Base-by-base conservation (phyloP, 2,113 vertebrate genomes). In the Cathartes aura region DNA sequence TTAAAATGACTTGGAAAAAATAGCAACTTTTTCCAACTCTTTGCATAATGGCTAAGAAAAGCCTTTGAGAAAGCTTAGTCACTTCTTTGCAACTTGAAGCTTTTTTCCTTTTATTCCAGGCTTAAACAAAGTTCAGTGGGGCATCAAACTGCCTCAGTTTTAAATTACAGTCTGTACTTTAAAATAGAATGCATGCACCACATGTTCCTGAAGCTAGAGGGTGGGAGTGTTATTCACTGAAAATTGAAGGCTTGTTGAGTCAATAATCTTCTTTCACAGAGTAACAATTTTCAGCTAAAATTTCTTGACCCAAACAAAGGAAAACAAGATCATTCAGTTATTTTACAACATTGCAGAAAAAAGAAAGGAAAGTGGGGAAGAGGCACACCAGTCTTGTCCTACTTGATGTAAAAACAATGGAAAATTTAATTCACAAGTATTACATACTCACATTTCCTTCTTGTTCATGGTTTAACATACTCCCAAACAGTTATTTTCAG, bases 111-210 rank as follows among this genome's bases (percentile, higher is more conserved):
- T 98, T 98, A 98, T 98, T 98, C 97, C 71, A 98, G 98, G 97
- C 98, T 99, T 98, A 99, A 98, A 98, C 98, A 98, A 98, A 98
- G 98, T 98, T 98, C 98, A 98, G 98, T 98, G 98, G 98, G 98
- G 98, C 98, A 98, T 98, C 98, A 98, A 98, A 97, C 98, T 98
- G 98, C 98, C 98, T 98, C 93, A 96, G 98, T 98, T 98, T 98
- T 98, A 98, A 99, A 99, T 99, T 98, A 98, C 97, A 98, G 98
- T 98, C 97, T 98, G 97, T 97, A 98, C 98, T 98, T 98, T 98
- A 98, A 98, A 99, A 98, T 98, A 99, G 98, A 98, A 98, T 98
- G 97, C 97, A 97, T 96, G 97, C 98, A 97, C 98, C 93, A 98
- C 98, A 94, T 98, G 98, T 95, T 98, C 98, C 98, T 96, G 94